Conservation (phyloP, 2,113 vertebrate genomes). For the Corydoras sp. region DNA sequence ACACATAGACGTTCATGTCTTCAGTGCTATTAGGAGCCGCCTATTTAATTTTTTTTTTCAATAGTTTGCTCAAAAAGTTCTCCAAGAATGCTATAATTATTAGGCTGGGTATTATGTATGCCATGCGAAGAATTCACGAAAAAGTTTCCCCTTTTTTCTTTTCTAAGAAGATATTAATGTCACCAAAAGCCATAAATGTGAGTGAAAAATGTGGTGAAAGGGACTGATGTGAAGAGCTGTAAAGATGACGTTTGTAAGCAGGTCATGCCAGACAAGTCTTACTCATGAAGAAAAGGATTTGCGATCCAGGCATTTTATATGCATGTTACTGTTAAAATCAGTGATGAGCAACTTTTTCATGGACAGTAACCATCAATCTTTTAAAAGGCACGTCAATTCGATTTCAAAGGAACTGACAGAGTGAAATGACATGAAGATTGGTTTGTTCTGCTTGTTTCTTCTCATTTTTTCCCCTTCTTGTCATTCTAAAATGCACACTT, state of each 20-base stretch:
- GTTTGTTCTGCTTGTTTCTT: not conserved
- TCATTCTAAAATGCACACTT: slow-evolving; percentile 58
- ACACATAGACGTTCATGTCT: slow-evolving; percentile 15
- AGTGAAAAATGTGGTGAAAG: slow-evolving; percentile 12
- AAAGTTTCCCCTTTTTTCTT: not conserved
- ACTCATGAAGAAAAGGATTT: slow-evolving; percentile 21
- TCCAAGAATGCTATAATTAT: not conserved
- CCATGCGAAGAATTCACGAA: not conserved
- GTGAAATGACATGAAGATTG: not conserved
- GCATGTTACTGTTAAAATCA: slow-evolving; percentile 6
- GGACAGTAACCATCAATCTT: not conserved
- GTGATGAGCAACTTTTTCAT: slow-evolving; percentile 2
- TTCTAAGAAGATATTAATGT: slow-evolving; percentile 17
- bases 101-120: not conserved
- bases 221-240: slow-evolving; percentile 46
- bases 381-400: not conserved
- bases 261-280: slow-evolving; percentile 8
- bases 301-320: slow-evolving; percentile 6
- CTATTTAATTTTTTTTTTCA: too few relatives aligned
- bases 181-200: slow-evolving; percentile 14
- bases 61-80: too few relatives aligned
- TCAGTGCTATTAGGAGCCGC: too few relatives aligned
- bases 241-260: slow-evolving; percentile 10
- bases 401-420: not conserved
- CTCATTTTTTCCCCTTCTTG: not conserved